These are phyloP conservation scores for Drosophila nannoptera DNA, from an alignment of 1,140 invertebrate species.

Conservation along the genomic window DNA sequence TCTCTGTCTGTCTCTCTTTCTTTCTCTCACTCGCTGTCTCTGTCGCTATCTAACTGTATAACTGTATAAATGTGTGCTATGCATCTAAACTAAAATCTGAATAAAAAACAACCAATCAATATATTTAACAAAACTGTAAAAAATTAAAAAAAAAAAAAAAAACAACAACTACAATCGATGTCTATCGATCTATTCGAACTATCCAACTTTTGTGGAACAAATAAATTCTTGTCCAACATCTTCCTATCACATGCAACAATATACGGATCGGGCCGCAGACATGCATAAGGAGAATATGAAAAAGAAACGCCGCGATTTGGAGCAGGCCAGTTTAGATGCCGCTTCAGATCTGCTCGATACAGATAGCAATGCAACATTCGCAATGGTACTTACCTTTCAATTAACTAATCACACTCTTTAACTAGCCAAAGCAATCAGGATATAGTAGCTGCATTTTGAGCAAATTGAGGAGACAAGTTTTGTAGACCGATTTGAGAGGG, in stretches of 20 bases:
- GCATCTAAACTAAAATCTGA: slow-evolving; percentile 54
- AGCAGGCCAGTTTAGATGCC: slow-evolving; percentile 90
- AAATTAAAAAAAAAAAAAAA: slow-evolving; percentile 20
- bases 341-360: slow-evolving; percentile 89
- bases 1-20: slow-evolving; percentile 67
- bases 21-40: slow-evolving; percentile 61
- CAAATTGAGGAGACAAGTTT: no score
- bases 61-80: slow-evolving; percentile 64
- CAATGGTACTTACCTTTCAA: slow-evolving; percentile 85
- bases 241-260: slow-evolving; percentile 74
- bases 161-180: slow-evolving; percentile 12
- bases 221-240: slow-evolving; percentile 79
- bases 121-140: slow-evolving; percentile 52
- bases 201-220: slow-evolving; percentile 67
- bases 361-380: slow-evolving; percentile 90
- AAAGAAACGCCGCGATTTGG: slow-evolving; percentile 91
- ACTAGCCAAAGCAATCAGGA: not conserved
- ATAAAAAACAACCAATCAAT: slow-evolving; percentile 23
- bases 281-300: slow-evolving; percentile 94
- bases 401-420: slow-evolving; percentile 43
- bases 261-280: slow-evolving; percentile 80
- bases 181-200: slow-evolving; percentile 27
- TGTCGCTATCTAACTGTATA: slow-evolving; percentile 73
- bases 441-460: not conserved
- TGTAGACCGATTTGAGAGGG: no score